Base-by-base conservation (phyloP, 2,113 vertebrate species). In the Pangasianodon gigas region DNA sequence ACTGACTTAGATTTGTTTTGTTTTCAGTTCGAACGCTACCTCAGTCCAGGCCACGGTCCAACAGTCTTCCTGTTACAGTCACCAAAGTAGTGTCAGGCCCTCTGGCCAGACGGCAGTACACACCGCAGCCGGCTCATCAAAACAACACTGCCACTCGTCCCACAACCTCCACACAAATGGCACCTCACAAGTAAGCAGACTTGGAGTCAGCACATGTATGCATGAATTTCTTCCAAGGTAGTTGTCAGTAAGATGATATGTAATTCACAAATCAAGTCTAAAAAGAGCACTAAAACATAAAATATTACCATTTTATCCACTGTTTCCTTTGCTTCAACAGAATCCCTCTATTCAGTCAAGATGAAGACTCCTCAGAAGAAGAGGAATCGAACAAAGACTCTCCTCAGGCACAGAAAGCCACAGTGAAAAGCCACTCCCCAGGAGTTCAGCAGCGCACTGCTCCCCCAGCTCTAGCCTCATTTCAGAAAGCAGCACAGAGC, bases 261-360 rank as follows among this genome's bases (percentile, higher is more conserved):
- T 58, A 18, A 3, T 46, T 81, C 80, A 83, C 80, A n/a, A n/a
- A 83, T 21, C 24, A 32, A 48, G 6, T 85, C 6, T 82, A 19
- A 83, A 81, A 83, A 83, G 16, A 46, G 9, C 7, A 67, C 32
- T 86, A 56, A 41, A 51, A 14, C 11, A 19, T 21, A 77, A 77
- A 87, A 26, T 56, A 29, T 69, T 82, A 56, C 10, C 58, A 0
- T 79, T 58, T 37, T 26, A 1, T 46, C 32, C 14, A 83, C 21
- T 4, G 9, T 71, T 14, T 3, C 19, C 37, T 29, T 37, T 37
- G 9, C n/a, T 56, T 87, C 2, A 69, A 82, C 2, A 98, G 98
- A 94, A 97, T 97, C 0, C 93, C 96, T 80, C 96, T 96, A 7
- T 98, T 98, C 92, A 99, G 96, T 90, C 98, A 97, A 16, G 97